A percentile compares a stretch with the other conserved stretches of the same genome.
Conservation (phyloP, 2,888 invertebrate species). For the Drosophila silvestris region DNA sequence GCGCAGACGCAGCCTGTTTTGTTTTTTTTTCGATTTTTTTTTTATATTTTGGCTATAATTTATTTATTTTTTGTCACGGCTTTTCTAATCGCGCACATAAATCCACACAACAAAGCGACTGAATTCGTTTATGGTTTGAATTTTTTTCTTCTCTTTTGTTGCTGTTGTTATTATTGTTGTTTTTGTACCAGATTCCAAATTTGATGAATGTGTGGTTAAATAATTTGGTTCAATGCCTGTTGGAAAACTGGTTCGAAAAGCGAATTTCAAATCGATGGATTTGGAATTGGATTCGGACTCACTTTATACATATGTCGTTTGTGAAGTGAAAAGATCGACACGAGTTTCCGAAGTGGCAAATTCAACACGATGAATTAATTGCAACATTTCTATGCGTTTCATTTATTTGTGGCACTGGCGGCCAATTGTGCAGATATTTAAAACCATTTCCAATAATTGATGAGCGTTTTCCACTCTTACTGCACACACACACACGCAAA, state of each 20-base stretch:
- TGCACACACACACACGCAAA: conserved; percentile 10
- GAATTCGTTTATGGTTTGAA: conserved; percentile 17
- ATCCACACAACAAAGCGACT: conserved; percentile 54
- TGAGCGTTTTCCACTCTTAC: conserved; percentile 62
- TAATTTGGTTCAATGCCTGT: conserved; percentile 30
- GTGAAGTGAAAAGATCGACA: conserved; percentile 15
- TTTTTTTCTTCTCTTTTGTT: conserved; percentile 23
- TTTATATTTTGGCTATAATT: conserved; percentile 29
- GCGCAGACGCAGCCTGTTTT: conserved; percentile 44
- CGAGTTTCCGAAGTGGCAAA: conserved; percentile 20
- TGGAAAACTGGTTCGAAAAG: conserved; percentile 45
- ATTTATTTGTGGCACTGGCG: conserved; percentile 49
- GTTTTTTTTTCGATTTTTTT: conserved; percentile 19
- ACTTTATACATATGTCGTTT: conserved; percentile 4
- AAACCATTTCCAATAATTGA: conserved; percentile 71
- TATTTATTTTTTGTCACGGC: conserved; percentile 53
- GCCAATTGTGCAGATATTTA: conserved; percentile 49
- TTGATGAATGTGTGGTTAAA: conserved; percentile 26
- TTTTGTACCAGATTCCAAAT: conserved; percentile 21
- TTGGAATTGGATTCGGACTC: conserved; percentile 20
- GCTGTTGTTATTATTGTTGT: conserved; percentile 18
- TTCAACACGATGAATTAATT: conserved; percentile 49
- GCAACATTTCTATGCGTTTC: conserved; percentile 26
- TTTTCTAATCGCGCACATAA: conserved; percentile 72
- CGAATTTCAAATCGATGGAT: conserved; percentile 24